phyloP scores from a whole-genome alignment of 2,797 vertebrate genomes.

The Tragelaphus oryx region DNA sequence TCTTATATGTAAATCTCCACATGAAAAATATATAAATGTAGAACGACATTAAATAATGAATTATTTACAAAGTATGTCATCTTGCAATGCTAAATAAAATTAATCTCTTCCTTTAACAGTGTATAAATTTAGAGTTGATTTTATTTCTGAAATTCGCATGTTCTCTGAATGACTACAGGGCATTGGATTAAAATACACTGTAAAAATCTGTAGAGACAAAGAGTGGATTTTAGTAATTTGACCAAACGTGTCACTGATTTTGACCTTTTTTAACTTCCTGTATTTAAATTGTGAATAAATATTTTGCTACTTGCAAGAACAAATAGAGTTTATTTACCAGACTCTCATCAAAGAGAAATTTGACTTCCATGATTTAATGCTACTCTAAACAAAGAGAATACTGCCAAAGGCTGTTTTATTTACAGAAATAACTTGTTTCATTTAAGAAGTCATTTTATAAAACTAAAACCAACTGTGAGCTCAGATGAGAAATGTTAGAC shows the following conservation, averaged over 20 bases:
- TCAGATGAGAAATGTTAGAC: not conserved
- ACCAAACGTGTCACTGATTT: not conserved
- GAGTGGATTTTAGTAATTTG: not conserved
- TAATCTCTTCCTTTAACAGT: not conserved
- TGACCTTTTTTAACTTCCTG: conserved; percentile 37
- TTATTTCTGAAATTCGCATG: not conserved
- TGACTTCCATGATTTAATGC: conserved; percentile 28
- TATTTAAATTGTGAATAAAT: conserved; percentile 46
- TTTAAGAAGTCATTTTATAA: conserved; percentile 35
- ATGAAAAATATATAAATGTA: not conserved
- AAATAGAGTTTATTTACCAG: conserved; percentile 21
- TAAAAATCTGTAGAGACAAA: not conserved
- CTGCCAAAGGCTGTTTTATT: conserved; percentile 8
- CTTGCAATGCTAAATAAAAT: not conserved
- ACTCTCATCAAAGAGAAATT: conserved; percentile 38
- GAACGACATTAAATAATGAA: not conserved
- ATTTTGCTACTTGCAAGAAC: conserved; percentile 36
- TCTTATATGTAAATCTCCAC: not conserved
- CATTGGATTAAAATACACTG: not conserved
- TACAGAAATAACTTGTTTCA: conserved; percentile 47
- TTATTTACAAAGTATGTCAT: not conserved
- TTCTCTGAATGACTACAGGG: not conserved
- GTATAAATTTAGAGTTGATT: not conserved
- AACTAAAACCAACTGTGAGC: not conserved
- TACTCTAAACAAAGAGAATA: conserved; percentile 41